These are phyloP conservation scores for Aurelia coerulea DNA, from an alignment of 30 jellyfish, hydroid and myxozoan genomes.

Conservation along the genomic window DNA sequence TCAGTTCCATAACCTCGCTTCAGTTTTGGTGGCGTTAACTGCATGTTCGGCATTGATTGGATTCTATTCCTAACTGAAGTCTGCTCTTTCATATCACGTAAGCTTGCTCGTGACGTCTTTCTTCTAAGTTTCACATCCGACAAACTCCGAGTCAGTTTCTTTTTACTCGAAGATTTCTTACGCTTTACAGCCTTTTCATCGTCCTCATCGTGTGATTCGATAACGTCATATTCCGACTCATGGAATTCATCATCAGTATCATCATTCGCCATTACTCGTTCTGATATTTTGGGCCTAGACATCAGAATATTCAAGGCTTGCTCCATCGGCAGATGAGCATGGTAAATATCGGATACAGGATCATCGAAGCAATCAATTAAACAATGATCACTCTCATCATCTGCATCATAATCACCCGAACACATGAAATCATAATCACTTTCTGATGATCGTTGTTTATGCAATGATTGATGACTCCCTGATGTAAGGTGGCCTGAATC, in stretches of 20 bases:
- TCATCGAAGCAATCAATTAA: constrained; percentile 5
- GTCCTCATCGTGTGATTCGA: constrained; percentile 77
- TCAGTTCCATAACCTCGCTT: neutral
- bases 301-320: constrained; percentile 64
- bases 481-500: constrained; percentile 71
- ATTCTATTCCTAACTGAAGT: neutral
- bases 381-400: constrained; percentile 84
- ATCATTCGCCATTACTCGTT: constrained; percentile 56
- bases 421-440: constrained; percentile 66
- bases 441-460: constrained; percentile 27
- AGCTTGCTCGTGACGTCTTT: constrained; percentile 24
- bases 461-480: constrained; percentile 60
- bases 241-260: constrained; percentile 96
- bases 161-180: constrained; percentile 26
- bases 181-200: neutral
- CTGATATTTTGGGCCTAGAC: constrained; percentile 75
- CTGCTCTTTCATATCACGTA: neutral
- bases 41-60: constrained; percentile 73
- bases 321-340: constrained; percentile 39
- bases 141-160: constrained; percentile 42
- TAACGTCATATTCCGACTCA: constrained; percentile 98
- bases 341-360: constrained; percentile 1
- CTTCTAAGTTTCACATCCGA: constrained; percentile 51
- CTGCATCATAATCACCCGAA: constrained; percentile 92
- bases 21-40: neutral